These are phyloP conservation scores for Gymnocypris eckloni DNA, from an alignment of 2,797 vertebrate species.

Conservation along the genomic window DNA sequence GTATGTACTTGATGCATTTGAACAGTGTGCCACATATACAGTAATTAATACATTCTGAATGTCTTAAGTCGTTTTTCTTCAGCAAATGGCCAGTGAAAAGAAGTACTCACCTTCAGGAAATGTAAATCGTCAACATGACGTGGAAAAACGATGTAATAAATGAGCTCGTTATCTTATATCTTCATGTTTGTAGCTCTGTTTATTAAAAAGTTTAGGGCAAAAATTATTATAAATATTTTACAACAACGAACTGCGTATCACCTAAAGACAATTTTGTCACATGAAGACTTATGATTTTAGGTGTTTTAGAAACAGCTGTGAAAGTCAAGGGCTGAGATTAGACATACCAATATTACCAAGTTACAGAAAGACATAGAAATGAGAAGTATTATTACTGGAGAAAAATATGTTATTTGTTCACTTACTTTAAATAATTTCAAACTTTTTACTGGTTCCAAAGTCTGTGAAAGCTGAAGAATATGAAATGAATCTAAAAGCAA, in stretches of 20 bases:
- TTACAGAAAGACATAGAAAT: not conserved
- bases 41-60: not conserved
- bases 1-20: not conserved
- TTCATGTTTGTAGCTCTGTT: not conserved
- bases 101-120: not conserved
- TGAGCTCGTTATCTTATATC: not conserved
- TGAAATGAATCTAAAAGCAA: not conserved
- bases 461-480: not conserved
- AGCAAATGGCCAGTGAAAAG: not conserved
- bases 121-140: no score
- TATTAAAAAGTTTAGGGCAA: not conserved
- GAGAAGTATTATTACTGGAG: not conserved
- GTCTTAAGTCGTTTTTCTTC: not conserved
- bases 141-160: not conserved
- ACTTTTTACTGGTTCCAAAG: not conserved
- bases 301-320: not conserved
- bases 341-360: not conserved
- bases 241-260: not conserved
- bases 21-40: not conserved
- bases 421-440: not conserved
- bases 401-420: not conserved
- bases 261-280: not conserved
- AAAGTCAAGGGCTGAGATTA: not conserved
- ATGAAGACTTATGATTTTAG: not conserved
- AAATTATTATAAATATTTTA: not conserved